phyloP scores from a whole-genome alignment of 2,113 vertebrate species.

The Alethe castanea region DNA sequence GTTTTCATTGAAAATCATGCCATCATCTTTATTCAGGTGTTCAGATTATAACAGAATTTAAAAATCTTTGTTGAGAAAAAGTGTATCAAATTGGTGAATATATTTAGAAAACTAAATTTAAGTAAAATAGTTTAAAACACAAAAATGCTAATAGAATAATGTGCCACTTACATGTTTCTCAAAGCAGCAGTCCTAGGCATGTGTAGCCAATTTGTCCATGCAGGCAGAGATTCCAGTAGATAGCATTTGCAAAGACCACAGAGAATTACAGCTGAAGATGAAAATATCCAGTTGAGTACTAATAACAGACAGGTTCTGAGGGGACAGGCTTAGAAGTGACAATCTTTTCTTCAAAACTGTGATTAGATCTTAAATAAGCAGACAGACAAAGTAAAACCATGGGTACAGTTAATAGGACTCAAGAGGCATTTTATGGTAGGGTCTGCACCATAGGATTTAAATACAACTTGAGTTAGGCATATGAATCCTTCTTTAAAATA shows the following conservation, averaged over 20 bases:
- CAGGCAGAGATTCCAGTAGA: constrained; percentile 43
- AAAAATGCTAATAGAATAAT: constrained; percentile 8
- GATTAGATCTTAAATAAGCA: constrained; percentile 75
- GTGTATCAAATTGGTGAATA: neutral
- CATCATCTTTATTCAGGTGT: neutral
- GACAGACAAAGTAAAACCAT: constrained; percentile 83
- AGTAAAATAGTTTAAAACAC: neutral
- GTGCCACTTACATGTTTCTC: constrained; percentile 12
- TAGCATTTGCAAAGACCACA: constrained; percentile 56
- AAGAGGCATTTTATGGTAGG: constrained; percentile 81
- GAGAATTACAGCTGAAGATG: constrained; percentile 68
- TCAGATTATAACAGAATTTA: neutral
- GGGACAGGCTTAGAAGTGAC: constrained; percentile 66
- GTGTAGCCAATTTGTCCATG: constrained; percentile 51
- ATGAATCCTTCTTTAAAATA: constrained; percentile 74
- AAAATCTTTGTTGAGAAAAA: neutral
- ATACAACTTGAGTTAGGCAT: constrained; percentile 69
- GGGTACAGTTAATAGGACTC: constrained; percentile 81
- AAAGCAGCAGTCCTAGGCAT: constrained; percentile 36
- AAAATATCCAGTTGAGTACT: constrained; percentile 69
- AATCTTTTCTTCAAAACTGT: constrained; percentile 64
- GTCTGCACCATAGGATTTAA: constrained; percentile 76
- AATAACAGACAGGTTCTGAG: constrained; percentile 69
- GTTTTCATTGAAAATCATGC: constrained; percentile 4
- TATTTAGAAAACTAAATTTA: neutral